A percentile compares a stretch with the other conserved stretches of the same genome.
Evolutionary conservation across 2,797 vertebrate genomes (phyloP).

Genomic region (Sebastes itinus): DNA sequence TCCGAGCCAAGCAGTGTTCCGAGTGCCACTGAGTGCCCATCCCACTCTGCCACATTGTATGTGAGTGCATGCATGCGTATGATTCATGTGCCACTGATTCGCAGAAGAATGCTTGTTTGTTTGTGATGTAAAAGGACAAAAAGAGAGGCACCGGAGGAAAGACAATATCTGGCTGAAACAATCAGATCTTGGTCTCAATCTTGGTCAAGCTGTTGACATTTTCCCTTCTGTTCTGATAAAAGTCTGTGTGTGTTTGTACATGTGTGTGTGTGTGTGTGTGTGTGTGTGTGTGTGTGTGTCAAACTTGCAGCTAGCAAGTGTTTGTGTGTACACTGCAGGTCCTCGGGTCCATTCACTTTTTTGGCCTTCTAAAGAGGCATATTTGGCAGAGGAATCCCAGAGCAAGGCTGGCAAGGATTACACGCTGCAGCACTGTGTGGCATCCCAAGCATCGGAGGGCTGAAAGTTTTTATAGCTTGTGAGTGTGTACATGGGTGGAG

Average conservation of each 20-base stretch:
- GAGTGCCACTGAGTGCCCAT: conserved; percentile 60
- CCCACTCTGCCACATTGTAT: conserved; percentile 61
- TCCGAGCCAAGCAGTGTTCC: conserved; percentile 42
- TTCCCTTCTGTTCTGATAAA: background rate
- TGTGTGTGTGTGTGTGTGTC: background rate
- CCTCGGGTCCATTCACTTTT: conserved; percentile 16
- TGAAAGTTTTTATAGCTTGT: conserved; percentile 31
- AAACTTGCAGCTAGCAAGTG: background rate
- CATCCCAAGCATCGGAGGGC: conserved; percentile 21
- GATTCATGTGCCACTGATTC: conserved; percentile 48
- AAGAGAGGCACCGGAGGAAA: background rate
- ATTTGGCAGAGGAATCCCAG: conserved; percentile 36
- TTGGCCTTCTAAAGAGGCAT: conserved; percentile 5
- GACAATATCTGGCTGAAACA: conserved; percentile 1
- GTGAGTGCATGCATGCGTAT: conserved; percentile 65
- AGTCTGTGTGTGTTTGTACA: background rate
- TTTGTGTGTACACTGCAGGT: conserved; percentile 15
- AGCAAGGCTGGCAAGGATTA: conserved; percentile 17
- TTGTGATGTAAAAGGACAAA: conserved; percentile 17
- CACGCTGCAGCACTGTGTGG: conserved; percentile 28
- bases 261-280: background rate
- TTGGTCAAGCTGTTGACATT: background rate
- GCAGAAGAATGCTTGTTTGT: conserved; percentile 38
- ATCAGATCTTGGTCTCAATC: background rate
- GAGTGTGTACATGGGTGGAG: background rate